phyloP scores from a whole-genome alignment of 2,797 vertebrate species.

The Streptopelia turtur region DNA sequence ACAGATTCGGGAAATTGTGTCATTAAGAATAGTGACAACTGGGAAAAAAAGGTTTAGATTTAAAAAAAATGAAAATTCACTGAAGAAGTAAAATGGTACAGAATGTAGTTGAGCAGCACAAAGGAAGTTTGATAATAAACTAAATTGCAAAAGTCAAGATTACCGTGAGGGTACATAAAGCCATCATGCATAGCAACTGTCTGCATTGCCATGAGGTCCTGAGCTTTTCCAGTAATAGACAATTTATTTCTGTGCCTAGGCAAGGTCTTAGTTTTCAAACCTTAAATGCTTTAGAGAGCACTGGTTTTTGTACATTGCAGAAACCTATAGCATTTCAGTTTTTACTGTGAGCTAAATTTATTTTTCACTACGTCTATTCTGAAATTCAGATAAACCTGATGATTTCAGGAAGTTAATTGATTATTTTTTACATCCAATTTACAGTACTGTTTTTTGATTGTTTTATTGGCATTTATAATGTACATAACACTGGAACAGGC shows the following conservation, averaged over 20 bases:
- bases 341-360: not conserved
- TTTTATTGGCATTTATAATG: not conserved
- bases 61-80: not conserved
- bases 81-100: not conserved
- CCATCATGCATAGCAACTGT: not conserved
- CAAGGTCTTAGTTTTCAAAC: not conserved
- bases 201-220: not conserved
- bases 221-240: not conserved
- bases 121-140: not conserved
- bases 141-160: not conserved
- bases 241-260: not conserved
- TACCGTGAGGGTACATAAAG: rapidly evolving
- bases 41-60: not conserved
- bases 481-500: not conserved
- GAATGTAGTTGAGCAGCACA: not conserved
- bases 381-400: not conserved
- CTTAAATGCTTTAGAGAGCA: not conserved
- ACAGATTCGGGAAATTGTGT: not conserved
- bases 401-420: not conserved
- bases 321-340: not conserved
- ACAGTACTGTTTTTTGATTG: not conserved
- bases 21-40: not conserved
- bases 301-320: not conserved
- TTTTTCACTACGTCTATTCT: not conserved
- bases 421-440: not conserved